phyloP scores from a whole-genome alignment of 2,888 invertebrate genomes.

The Tanytarsus gracilentus region DNA sequence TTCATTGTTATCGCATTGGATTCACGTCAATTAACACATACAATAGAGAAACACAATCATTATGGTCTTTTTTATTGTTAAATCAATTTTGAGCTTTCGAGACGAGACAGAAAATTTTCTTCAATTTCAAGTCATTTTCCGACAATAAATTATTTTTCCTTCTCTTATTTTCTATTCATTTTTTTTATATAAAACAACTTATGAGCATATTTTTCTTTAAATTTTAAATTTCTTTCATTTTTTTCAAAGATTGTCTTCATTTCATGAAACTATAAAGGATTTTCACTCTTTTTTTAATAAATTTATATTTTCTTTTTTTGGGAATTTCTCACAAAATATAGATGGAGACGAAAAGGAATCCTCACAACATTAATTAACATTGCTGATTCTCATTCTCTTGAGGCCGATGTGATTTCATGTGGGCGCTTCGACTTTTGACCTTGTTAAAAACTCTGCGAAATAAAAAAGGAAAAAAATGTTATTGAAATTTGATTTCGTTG shows the following conservation, averaged over 20 bases:
- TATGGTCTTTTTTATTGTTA: no score
- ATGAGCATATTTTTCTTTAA: slow-evolving; percentile 9
- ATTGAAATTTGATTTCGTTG: no score
- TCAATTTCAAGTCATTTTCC: neutral
- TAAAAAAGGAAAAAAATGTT: slow-evolving; percentile 30
- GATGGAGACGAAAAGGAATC: neutral
- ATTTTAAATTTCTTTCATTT: no score
- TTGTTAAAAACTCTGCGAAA: slow-evolving; percentile 88
- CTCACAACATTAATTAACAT: slow-evolving; percentile 4
- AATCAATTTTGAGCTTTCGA: no score
- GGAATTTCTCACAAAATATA: neutral
- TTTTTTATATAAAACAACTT: neutral
- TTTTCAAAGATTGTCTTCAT: slow-evolving; percentile 9
- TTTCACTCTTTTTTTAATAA: neutral
- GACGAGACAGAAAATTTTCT: neutral
- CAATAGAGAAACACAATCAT: no score
- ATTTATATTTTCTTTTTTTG: neutral
- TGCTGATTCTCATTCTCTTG: slow-evolving; percentile 61
- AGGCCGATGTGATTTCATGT: slow-evolving; percentile 97
- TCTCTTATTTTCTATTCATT: neutral
- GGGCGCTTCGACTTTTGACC: slow-evolving; percentile 97
- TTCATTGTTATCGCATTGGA: no score
- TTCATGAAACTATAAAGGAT: neutral
- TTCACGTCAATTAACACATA: no score
- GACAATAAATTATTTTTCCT: neutral